Percentiles rank a stretch among this genome's conserved stretches.
phyloP scores from a whole-genome alignment of 2,113 vertebrate genomes.

The Mola mola region DNA sequence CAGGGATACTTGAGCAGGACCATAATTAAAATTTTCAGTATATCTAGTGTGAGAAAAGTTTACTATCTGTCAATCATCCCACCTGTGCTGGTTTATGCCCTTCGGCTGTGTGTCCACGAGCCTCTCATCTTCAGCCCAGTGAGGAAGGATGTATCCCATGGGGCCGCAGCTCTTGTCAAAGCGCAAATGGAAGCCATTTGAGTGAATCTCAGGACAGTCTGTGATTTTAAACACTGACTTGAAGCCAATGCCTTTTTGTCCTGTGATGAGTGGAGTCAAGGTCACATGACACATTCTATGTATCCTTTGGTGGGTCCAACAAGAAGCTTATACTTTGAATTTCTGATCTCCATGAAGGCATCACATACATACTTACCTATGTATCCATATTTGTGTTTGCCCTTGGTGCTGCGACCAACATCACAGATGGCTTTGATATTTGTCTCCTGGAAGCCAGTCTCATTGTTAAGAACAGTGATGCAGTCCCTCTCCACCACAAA shows the following conservation, averaged over 20 bases:
- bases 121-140: slow-evolving; percentile 78
- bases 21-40: too few relatives aligned
- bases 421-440: slow-evolving; percentile 83
- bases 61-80: not conserved
- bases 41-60: too few relatives aligned
- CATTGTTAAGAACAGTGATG: slow-evolving; percentile 83
- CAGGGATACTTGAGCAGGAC: too few relatives aligned
- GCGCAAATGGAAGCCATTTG: slow-evolving; percentile 82
- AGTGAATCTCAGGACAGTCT: slow-evolving; percentile 84
- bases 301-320: not conserved
- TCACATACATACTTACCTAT: slow-evolving; percentile 69
- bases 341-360: not conserved
- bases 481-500: slow-evolving; percentile 81
- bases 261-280: slow-evolving; percentile 48
- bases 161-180: slow-evolving; percentile 82
- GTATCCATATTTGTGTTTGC: slow-evolving; percentile 84
- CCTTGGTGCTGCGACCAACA: slow-evolving; percentile 84
- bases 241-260: slow-evolving; percentile 86
- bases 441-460: slow-evolving; percentile 80
- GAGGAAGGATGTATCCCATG: slow-evolving; percentile 85
- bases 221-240: slow-evolving; percentile 86
- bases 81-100: slow-evolving; percentile 71
- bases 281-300: not conserved
- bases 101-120: slow-evolving; percentile 48
- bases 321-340: not conserved